Conservation (phyloP, 2,888 invertebrate species). For the Polydrusus cervinus region DNA sequence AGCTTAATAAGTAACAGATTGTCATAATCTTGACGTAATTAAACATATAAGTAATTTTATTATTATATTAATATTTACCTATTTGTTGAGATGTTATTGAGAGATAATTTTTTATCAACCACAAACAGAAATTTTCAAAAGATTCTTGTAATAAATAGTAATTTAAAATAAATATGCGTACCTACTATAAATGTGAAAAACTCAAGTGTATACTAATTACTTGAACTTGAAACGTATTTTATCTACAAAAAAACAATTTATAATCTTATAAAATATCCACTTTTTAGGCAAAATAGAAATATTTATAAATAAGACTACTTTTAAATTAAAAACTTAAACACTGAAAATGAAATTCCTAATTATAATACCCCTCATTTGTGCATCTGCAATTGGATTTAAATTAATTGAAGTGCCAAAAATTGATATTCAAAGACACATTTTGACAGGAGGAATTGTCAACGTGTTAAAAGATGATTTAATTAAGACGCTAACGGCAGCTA, state of each 20-base stretch:
- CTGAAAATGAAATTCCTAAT: slow-evolving; percentile 1
- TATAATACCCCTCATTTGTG: neutral
- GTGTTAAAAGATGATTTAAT: neutral
- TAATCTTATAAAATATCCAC: neutral
- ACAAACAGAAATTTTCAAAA: neutral
- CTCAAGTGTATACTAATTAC: neutral
- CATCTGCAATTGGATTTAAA: neutral
- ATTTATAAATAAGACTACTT: neutral
- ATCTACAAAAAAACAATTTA: neutral
- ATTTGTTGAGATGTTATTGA: too few species aligned
- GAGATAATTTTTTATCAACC: neutral
- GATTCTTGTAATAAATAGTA: neutral
- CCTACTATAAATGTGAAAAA: neutral
- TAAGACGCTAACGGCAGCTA: neutral
- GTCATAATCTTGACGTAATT: too few species aligned
- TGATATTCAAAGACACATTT: neutral
- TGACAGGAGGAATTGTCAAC: neutral
- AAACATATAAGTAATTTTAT: too few species aligned
- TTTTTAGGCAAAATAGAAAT: neutral
- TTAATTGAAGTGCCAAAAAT: neutral
- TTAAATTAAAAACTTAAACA: neutral
- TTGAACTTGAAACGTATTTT: slow-evolving; percentile 2
- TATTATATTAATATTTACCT: too few species aligned
- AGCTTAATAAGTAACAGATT: too few species aligned
- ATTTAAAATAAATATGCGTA: neutral